Evolutionary conservation across 2,113 vertebrate genomes (phyloP), one percentile per base, ranked within the genome.

Genomic region (Ramphastos sulfuratus): DNA sequence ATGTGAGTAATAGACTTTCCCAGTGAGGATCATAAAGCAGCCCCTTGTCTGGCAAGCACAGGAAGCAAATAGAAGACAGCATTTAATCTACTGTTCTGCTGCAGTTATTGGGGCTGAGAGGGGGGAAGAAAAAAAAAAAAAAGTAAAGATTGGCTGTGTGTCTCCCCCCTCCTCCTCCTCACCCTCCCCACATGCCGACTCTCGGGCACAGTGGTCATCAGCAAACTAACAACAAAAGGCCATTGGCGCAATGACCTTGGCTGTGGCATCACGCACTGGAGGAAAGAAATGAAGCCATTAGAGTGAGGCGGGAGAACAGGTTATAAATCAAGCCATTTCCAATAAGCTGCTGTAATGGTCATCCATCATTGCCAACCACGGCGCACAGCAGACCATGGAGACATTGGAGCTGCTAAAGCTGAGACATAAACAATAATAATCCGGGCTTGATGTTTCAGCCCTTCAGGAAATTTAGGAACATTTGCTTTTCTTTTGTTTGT

Each of bases 251-350:
- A 98, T 99, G 99, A 99, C 99, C 99, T 99, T 99, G 99, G 98
- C 98, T 98, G 98, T 99, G 98, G 99, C 99, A 99, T 99, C 99
- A 99, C 98, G 98, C 98, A 98, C 98, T 98, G 97, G 98, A 98
- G 98, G 98, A 99, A 99, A 99, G 99, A 99, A 99, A 99, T 99
- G 99, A 99, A 99, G 98, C 99, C 99, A 99, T 99, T 99, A 99
- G 99, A 98, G 98, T 98, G 98, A 99, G 98, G 98, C 98, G 98
- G 98, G 98, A 98, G 98, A 98, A 96, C 97, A 97, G 98, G 98
- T 98, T 98, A 99, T 99, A 99, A 99, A 99, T 99, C 99, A 99
- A 98, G 98, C 98, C 98, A 98, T 99, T 99, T 99, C 99, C 99
- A 99, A 99, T 99, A 99, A 99, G 99, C 99, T 98, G 98, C 98